These are phyloP conservation scores for Ascidia mentula DNA, from an alignment of 23 tunicate species.

Conservation along the genomic window DNA sequence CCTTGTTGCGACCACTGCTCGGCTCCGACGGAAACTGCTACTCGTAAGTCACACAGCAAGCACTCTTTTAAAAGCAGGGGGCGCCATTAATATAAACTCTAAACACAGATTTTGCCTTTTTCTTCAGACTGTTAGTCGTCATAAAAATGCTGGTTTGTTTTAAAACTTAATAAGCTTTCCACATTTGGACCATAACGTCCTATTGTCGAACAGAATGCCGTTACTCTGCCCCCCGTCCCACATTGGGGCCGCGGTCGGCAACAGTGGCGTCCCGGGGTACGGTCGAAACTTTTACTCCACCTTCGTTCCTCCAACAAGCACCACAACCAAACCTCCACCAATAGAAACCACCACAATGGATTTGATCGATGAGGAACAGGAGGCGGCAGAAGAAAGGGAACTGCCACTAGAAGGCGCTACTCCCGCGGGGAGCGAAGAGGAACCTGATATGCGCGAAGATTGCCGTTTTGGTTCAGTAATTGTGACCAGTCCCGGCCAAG, in stretches of 20 bases:
- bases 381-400: neutral
- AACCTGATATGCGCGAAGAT: neutral
- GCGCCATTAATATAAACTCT: neutral
- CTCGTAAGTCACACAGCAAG: neutral
- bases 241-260: neutral
- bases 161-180: no score
- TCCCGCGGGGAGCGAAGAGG: neutral
- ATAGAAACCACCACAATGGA: neutral
- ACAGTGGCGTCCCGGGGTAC: neutral
- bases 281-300: neutral
- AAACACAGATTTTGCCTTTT: neutral
- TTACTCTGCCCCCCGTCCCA: neutral
- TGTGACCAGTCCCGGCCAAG: neutral
- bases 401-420: neutral
- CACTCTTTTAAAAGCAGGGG: neutral
- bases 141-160: no score
- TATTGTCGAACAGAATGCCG: neutral
- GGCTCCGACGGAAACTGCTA: slow-evolving; percentile 4
- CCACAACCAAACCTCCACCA: neutral
- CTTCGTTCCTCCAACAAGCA: neutral
- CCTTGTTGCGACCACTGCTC: neutral
- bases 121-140: no score
- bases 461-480: neutral
- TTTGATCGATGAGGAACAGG: slow-evolving; percentile 1
- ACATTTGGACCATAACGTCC: no score